Percentiles rank a stretch among this genome's conserved stretches.
phyloP scores from a whole-genome alignment of 2,797 vertebrate genomes.

The Xenopus petersii region DNA sequence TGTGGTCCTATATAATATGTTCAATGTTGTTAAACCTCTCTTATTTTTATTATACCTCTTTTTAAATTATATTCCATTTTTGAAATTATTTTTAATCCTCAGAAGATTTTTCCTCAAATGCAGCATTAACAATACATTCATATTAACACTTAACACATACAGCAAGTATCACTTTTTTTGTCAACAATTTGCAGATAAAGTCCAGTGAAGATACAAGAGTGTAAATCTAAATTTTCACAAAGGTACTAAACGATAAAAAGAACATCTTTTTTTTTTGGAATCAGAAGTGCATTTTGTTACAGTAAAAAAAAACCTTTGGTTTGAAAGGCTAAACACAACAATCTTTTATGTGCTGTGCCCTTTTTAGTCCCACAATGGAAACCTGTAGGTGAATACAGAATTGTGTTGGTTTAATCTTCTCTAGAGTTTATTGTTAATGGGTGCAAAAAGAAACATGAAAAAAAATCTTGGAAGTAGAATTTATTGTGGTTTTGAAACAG shows the following conservation, averaged over 20 bases:
- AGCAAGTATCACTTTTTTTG: too few species aligned
- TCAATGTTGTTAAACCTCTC: too few species aligned
- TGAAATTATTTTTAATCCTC: too few species aligned
- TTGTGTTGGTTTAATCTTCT: neutral
- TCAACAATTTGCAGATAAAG: neutral
- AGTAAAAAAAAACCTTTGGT: neutral
- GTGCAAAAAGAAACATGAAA: neutral
- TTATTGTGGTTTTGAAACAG: constrained; percentile 36
- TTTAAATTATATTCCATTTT: too few species aligned
- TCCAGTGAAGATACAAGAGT: neutral
- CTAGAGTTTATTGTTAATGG: constrained; percentile 9
- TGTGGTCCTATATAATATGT: too few species aligned
- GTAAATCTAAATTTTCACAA: neutral
- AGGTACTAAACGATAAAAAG: neutral
- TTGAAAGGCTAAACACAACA: neutral
- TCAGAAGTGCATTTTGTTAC: neutral
- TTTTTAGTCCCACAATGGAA: neutral
- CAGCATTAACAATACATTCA: too few species aligned
- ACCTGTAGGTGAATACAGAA: neutral
- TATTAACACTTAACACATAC: too few species aligned
- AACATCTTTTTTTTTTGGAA: neutral
- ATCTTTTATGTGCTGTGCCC: neutral
- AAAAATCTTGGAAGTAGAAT: constrained; percentile 30
- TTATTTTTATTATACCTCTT: too few species aligned
- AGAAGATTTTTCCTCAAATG: too few species aligned